Evolutionary conservation across 2,888 invertebrate species (phyloP).

Genomic region (Chloroclysta siterata): DNA sequence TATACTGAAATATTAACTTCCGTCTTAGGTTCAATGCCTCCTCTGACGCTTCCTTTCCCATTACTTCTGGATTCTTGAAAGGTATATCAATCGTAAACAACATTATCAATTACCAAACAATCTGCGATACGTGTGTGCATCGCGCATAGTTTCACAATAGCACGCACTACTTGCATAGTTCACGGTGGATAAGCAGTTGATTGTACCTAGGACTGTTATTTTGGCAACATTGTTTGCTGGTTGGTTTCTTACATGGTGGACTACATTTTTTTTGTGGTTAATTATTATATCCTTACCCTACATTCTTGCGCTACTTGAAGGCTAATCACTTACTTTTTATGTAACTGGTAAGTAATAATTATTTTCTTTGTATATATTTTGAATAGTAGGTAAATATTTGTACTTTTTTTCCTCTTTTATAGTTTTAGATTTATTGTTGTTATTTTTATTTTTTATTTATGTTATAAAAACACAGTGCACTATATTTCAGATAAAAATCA

Average conservation of each 20-base stretch:
- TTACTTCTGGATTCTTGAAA: slow-evolving; percentile 20
- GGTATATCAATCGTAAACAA: neutral
- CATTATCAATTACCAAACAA: slow-evolving; percentile 19
- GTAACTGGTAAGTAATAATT: neutral
- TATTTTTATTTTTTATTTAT: neutral
- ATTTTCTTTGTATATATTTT: no score
- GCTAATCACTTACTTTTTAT: neutral
- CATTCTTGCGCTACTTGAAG: neutral
- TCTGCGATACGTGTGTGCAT: slow-evolving; percentile 12
- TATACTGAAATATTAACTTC: slow-evolving; percentile 12
- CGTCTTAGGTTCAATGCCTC: slow-evolving; percentile 15
- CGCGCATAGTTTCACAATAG: slow-evolving; percentile 25
- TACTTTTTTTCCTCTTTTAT: no score
- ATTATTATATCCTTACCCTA: neutral
- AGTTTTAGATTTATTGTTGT: neutral
- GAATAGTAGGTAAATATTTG: no score
- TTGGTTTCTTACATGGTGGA: slow-evolving; percentile 16
- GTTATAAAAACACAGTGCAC: neutral
- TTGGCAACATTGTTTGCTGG: slow-evolving; percentile 18
- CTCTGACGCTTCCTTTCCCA: slow-evolving; percentile 8
- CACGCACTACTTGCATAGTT: slow-evolving; percentile 28
- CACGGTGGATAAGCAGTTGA: slow-evolving; percentile 29
- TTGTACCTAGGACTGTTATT: slow-evolving; percentile 10
- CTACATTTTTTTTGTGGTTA: neutral
- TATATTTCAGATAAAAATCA: no score